These are phyloP conservation scores for Dicroscelio sp. DNA, from an alignment of 2,888 invertebrate genomes.

Conservation along the genomic window DNA sequence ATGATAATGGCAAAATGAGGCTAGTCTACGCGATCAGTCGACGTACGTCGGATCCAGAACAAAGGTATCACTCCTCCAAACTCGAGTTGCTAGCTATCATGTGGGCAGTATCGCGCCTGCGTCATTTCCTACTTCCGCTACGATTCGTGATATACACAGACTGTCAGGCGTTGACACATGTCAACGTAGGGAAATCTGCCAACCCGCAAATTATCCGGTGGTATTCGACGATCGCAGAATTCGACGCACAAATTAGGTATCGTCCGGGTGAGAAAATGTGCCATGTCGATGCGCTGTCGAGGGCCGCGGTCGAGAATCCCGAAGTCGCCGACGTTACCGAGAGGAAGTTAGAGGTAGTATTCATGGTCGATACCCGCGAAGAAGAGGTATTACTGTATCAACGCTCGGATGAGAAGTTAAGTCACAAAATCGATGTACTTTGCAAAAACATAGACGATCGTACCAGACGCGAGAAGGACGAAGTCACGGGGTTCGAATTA, in stretches of 20 bases:
- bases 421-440: neutral
- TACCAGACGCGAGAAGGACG: neutral
- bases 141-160: neutral
- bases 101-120: conserved; percentile 2
- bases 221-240: neutral
- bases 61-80: conserved; percentile 1
- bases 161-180: neutral
- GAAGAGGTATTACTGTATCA: neutral
- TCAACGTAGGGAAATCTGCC: neutral
- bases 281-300: neutral
- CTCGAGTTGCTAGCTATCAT: conserved; percentile 4
- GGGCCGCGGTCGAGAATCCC: neutral
- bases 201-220: neutral
- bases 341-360: too few species aligned
- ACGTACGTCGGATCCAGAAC: too few species aligned
- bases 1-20: neutral
- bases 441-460: neutral
- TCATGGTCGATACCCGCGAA: neutral
- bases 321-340: too few species aligned
- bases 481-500: neutral
- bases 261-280: neutral
- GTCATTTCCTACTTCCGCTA: neutral
- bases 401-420: neutral
- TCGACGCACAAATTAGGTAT: neutral
- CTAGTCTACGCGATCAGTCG: neutral